Conservation (phyloP, 2,797 vertebrate species). For the Alexandromys oeconomus region DNA sequence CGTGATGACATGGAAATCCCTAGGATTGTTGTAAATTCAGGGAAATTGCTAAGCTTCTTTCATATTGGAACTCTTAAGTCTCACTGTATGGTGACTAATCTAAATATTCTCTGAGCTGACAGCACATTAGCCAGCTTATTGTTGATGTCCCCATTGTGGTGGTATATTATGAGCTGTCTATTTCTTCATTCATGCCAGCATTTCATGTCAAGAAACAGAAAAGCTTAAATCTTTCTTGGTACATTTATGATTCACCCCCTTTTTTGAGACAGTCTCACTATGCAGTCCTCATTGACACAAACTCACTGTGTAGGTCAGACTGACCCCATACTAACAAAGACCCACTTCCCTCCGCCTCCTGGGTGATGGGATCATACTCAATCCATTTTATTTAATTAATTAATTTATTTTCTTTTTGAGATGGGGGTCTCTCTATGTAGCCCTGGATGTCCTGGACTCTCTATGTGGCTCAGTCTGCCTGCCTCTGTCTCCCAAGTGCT, state of each 20-base stretch:
- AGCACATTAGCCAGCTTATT: constrained; percentile 15
- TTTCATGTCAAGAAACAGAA: constrained; percentile 30
- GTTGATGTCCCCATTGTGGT: background rate
- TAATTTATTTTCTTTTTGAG: background rate
- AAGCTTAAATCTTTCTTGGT: constrained; percentile 1
- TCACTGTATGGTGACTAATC: background rate
- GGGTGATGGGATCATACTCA: background rate
- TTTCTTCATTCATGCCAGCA: background rate
- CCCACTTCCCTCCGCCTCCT: background rate
- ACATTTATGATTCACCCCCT: background rate
- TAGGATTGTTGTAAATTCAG: constrained; percentile 15
- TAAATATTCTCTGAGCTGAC: constrained; percentile 38
- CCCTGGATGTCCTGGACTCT: background rate
- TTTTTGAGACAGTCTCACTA: background rate
- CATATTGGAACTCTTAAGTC: background rate
- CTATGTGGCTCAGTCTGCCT: background rate
- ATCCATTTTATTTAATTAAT: background rate
- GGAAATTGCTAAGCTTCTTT: constrained; percentile 26
- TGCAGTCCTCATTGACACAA: background rate
- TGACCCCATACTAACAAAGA: background rate
- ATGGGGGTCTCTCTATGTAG: background rate
- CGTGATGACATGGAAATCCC: background rate
- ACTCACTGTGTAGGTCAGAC: background rate
- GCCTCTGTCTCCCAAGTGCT: background rate
- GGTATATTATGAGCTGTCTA: background rate